A percentile compares a stretch with the other conserved stretches of the same genome.
phyloP scores from a whole-genome alignment of 2,113 vertebrate genomes.

The Coracopsis vasa region DNA sequence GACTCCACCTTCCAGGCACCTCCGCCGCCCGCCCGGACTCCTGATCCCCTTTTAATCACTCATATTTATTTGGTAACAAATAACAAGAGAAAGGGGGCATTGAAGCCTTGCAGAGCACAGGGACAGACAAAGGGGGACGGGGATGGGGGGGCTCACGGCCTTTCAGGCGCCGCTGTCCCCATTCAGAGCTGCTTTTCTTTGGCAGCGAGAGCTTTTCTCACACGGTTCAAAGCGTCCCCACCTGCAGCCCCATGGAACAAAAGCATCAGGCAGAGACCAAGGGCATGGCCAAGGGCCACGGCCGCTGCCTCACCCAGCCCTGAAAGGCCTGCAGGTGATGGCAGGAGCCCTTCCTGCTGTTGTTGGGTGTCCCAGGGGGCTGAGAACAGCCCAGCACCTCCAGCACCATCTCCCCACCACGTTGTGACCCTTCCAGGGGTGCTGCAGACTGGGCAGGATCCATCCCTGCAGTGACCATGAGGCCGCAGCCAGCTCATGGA shows the following conservation, averaged over 20 bases:
- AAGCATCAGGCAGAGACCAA: background rate
- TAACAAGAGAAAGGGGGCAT: background rate
- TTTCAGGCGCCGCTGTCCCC: background rate
- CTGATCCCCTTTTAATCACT: background rate
- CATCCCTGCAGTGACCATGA: accelerated
- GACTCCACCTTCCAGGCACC: slow-evolving; percentile 55
- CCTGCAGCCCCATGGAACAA: background rate
- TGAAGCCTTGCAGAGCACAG: background rate
- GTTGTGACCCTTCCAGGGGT: background rate
- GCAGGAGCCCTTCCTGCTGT: background rate
- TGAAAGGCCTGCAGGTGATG: background rate
- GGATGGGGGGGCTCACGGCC: background rate
- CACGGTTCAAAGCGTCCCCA: slow-evolving; percentile 7
- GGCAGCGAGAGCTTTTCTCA: background rate
- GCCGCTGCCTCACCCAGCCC: background rate
- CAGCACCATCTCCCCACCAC: accelerated
- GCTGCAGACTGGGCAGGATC: background rate
- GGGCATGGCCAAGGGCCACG: background rate
- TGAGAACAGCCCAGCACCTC: background rate
- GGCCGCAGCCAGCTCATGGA: accelerated
- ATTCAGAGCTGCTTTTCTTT: background rate
- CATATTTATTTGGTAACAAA: background rate
- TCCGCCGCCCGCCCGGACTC: background rate
- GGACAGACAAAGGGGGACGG: background rate
- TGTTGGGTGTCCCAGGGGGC: background rate